Evolutionary conservation across 2,113 vertebrate species (phyloP), one percentile per base, ranked within the genome.

Genomic region (Austrofundulus limnaeus): DNA sequence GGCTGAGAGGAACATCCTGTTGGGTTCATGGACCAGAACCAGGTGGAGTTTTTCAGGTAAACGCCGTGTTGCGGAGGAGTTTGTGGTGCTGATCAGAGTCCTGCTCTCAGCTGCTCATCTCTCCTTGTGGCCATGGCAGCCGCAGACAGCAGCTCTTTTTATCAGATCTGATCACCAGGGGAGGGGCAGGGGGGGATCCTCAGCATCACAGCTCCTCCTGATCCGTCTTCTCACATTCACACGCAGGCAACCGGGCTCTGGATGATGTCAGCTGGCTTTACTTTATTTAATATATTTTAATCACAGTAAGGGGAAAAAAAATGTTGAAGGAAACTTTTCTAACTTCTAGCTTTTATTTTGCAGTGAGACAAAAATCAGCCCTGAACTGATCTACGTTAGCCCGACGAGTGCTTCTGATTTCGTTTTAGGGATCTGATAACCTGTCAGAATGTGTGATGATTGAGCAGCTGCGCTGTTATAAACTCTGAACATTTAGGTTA

Each of bases 161-260:
- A 84, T 75, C 82, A 80, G 58, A 42, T 72, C 75, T 39, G 55
- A 76, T 80, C 62, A 74, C 62, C 70, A 76, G 78, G 61, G 87
- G 84, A 84, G 87, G 84, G 70, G 82, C 78, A 65, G 78, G 75
- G n/a, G n/a, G n/a, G 63, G 78, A 78, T 81, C 62, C 78, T 87
- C 77, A 6, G 60, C 56, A 63, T 78, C 80, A 25, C 11, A 20
- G 54, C 52, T 66, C 50, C 43, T 56, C 69, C 59, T 43, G 39
- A 54, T 34, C 54, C 73, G n/a, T 4, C 49, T 11, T 23, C 34
- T 55, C 64, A 23, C 15, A 5, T 41, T 25, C 45, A 63, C 42
- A 48, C 21, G 2, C 2, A 1, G 11, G 16, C 15, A n/a, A 11
- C 11, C 50, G 5, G 17, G 28, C 31, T 7, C 8, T 14, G 28